Percentiles rank a stretch among this genome's conserved stretches.
phyloP scores from a whole-genome alignment of 2,797 vertebrate genomes.

The Hoplostethus atlanticus region DNA sequence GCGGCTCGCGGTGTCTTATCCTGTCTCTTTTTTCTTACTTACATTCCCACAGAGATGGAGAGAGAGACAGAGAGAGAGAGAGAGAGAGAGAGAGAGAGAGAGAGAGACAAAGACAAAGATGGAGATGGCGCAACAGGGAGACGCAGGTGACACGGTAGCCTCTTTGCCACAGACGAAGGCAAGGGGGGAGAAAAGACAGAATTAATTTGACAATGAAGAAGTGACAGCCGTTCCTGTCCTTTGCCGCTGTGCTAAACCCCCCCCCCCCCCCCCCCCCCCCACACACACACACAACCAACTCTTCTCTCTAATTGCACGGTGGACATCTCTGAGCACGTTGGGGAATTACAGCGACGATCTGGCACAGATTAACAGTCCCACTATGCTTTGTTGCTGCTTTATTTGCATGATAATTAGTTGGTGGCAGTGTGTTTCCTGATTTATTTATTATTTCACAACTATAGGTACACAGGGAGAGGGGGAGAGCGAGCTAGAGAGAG shows the following conservation, averaged over 20 bases:
- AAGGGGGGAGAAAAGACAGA: slow-evolving; percentile 74
- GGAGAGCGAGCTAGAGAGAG: slow-evolving; percentile 56
- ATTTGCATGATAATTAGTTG: slow-evolving; percentile 91
- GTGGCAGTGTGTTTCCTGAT: slow-evolving; percentile 85
- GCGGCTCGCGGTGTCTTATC: slow-evolving; percentile 36
- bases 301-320: slow-evolving; percentile 81
- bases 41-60: slow-evolving; percentile 76
- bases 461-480: slow-evolving; percentile 75
- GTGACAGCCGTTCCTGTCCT: slow-evolving; percentile 83
- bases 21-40: slow-evolving; percentile 55
- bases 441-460: slow-evolving; percentile 82
- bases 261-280: slow-evolving; percentile 47
- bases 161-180: slow-evolving; percentile 55
- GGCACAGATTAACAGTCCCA: slow-evolving; percentile 83
- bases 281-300: slow-evolving; percentile 43
- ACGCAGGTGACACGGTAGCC: slow-evolving; percentile 21
- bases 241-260: slow-evolving; percentile 62
- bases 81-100: slow-evolving; percentile 40
- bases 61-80: slow-evolving; percentile 17
- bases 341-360: slow-evolving; percentile 86
- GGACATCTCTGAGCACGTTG: slow-evolving; percentile 85
- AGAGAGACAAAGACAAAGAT: slow-evolving; percentile 13
- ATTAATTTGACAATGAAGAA: slow-evolving; percentile 94
- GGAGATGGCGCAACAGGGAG: slow-evolving; percentile 46
- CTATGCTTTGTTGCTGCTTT: slow-evolving; percentile 82